Evolutionary conservation across 2,888 invertebrate species (phyloP).

Genomic region (Nomada fabriciana): DNA sequence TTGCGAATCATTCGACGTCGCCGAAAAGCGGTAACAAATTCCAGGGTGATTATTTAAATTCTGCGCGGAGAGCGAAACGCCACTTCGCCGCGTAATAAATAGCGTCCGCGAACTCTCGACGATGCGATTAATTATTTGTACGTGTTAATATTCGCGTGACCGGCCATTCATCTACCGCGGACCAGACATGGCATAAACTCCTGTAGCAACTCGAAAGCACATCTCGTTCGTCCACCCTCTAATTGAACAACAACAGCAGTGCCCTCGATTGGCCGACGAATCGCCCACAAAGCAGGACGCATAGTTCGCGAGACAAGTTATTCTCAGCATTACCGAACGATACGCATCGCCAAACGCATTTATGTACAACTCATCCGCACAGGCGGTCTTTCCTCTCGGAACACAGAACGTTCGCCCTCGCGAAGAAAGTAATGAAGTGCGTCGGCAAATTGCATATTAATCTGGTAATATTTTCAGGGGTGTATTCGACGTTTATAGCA

Average conservation of each 20-base stretch:
- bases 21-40: conserved; percentile 12
- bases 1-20: conserved; percentile 14
- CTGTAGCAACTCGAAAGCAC: neutral
- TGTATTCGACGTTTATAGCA: neutral
- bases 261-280: conserved; percentile 1
- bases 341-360: conserved; percentile 17
- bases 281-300: neutral
- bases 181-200: conserved; percentile 15
- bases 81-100: conserved; percentile 22
- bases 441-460: conserved; percentile 12
- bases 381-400: neutral
- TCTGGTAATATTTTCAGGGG: neutral
- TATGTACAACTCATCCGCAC: conserved; percentile 8
- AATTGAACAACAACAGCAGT: conserved; percentile 25
- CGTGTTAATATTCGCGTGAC: conserved; percentile 43
- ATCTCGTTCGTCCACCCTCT: neutral
- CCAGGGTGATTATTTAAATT: conserved; percentile 21
- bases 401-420: neutral
- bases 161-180: conserved; percentile 3
- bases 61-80: neutral
- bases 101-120: conserved; percentile 10
- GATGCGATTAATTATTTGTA: conserved; percentile 48
- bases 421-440: conserved; percentile 18
- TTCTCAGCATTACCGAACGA: conserved; percentile 12
- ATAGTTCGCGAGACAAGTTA: neutral